phyloP scores from a whole-genome alignment of 1,140 invertebrate genomes.

The Drosophila tsacasi region DNA sequence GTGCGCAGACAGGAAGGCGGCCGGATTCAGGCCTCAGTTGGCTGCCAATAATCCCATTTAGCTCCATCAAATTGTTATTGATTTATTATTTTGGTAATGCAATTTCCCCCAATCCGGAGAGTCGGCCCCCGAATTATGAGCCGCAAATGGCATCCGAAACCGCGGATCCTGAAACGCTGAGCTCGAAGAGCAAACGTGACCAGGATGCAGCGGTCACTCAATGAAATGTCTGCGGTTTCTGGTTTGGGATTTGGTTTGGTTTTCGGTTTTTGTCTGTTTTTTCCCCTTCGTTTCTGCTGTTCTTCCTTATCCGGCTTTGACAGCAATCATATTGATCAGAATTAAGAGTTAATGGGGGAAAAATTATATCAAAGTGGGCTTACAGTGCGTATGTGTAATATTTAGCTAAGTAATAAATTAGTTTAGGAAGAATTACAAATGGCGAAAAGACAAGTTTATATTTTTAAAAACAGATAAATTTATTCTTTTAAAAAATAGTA shows the following conservation, averaged over 20 bases:
- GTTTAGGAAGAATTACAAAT: not conserved
- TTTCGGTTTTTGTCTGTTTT: constrained; percentile 1
- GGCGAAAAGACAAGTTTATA: rapidly evolving
- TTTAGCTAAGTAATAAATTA: not conserved
- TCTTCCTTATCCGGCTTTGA: too few species aligned
- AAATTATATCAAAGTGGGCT: not conserved
- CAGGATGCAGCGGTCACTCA: constrained; percentile 35
- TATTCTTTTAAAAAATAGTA: too few species aligned
- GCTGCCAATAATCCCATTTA: constrained; percentile 78
- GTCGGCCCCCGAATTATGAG: constrained; percentile 30
- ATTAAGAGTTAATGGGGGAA: not conserved
- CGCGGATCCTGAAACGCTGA: constrained; percentile 20
- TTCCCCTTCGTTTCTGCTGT: constrained; percentile 18
- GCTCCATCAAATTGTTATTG: constrained; percentile 69
- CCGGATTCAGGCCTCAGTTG: constrained; percentile 15
- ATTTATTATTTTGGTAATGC: constrained; percentile 83
- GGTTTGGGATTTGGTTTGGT: constrained; percentile 18
- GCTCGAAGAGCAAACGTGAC: constrained; percentile 39
- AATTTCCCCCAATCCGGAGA: constrained; percentile 45
- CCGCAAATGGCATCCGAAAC: constrained; percentile 43
- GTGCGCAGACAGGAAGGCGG: constrained; percentile 33
- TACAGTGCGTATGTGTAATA: not conserved
- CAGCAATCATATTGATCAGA: constrained; percentile 4
- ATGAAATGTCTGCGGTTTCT: constrained; percentile 55
- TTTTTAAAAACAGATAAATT: too few species aligned